Evolutionary conservation across 2,888 invertebrate genomes (phyloP).

Genomic region (Azorinus chamasolen): DNA sequence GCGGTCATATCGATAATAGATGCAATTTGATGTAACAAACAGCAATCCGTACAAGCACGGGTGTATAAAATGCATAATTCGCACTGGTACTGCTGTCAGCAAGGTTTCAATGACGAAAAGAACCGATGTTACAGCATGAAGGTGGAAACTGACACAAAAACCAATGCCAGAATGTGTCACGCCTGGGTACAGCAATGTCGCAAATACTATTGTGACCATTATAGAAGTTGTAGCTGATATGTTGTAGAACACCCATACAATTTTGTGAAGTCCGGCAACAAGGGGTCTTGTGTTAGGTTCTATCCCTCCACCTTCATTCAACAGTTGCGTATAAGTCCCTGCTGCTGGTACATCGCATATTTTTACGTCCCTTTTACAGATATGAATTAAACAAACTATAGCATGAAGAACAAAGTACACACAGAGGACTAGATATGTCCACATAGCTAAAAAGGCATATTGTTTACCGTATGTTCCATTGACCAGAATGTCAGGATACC

Average conservation of each 20-base stretch:
- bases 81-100: slow-evolving; percentile 75
- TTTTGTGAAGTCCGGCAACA: slow-evolving; percentile 65
- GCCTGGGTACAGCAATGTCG: slow-evolving; percentile 74
- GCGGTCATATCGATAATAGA: slow-evolving; percentile 80
- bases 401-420: slow-evolving; percentile 71
- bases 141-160: slow-evolving; percentile 72
- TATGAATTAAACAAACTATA: slow-evolving; percentile 52
- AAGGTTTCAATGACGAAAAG: slow-evolving; percentile 78
- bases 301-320: slow-evolving; percentile 52
- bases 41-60: slow-evolving; percentile 73
- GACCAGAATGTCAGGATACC: background rate
- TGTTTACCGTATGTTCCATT: slow-evolving; percentile 59
- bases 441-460: slow-evolving; percentile 81
- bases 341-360: slow-evolving; percentile 26
- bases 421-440: slow-evolving; percentile 80
- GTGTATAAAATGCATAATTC: slow-evolving; percentile 79
- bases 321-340: slow-evolving; percentile 63
- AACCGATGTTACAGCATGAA: slow-evolving; percentile 81
- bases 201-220: slow-evolving; percentile 81
- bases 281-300: slow-evolving; percentile 5
- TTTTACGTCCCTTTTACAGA: slow-evolving; percentile 43
- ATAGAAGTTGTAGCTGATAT: slow-evolving; percentile 68
- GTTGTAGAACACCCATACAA: slow-evolving; percentile 77
- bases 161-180: slow-evolving; percentile 28
- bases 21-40: slow-evolving; percentile 78